Conservation (phyloP, 2,113 vertebrate genomes). For the Orycteropus afer region DNA sequence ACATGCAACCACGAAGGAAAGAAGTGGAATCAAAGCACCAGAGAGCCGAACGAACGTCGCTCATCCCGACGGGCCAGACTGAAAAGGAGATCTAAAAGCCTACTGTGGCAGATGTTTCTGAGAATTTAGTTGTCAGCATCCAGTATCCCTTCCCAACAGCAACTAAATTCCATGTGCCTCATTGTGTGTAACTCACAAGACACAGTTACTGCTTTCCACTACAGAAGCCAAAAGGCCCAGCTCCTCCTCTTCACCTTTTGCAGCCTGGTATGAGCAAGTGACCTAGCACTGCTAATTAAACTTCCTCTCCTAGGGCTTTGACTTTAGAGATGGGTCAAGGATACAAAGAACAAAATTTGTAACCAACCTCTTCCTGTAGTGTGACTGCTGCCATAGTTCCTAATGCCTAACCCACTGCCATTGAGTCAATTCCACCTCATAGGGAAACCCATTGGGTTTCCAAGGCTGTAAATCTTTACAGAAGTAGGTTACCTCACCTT, state of each 20-base stretch:
- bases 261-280: neutral
- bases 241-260: neutral
- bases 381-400: neutral
- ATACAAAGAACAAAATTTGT: neutral
- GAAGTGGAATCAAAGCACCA: neutral
- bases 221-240: neutral
- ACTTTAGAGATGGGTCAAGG: neutral
- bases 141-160: neutral
- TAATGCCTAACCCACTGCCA: neutral
- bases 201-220: neutral
- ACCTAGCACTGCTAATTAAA: neutral
- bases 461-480: too few relatives aligned
- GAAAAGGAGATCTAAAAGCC: neutral
- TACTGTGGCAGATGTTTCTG: neutral
- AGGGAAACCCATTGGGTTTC: too few relatives aligned
- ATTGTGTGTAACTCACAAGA: neutral
- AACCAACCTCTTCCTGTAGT: accelerated
- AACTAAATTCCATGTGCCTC: neutral
- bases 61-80: neutral
- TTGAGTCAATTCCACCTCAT: too few relatives aligned
- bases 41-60: neutral
- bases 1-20: neutral
- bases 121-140: neutral
- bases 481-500: too few relatives aligned
- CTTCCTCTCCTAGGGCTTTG: neutral